These are phyloP conservation scores for Chelonoidis abingdonii DNA, from an alignment of 2,113 vertebrate species.

Conservation along the genomic window DNA sequence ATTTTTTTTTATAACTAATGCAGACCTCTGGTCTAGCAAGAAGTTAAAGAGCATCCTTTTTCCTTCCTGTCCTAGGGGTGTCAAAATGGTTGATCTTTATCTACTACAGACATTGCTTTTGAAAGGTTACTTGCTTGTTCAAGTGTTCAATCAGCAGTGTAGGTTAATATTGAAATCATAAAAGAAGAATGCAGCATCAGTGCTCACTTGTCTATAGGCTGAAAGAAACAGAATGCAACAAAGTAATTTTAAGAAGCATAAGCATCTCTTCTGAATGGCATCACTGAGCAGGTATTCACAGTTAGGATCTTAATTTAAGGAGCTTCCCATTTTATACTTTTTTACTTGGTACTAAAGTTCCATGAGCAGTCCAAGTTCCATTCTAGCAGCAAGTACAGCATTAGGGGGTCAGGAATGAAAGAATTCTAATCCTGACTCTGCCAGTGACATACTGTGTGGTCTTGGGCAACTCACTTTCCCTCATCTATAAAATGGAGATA, in stretches of 20 bases:
- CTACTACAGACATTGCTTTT: neutral
- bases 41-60: neutral
- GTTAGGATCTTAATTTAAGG: neutral
- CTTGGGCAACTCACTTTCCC: neutral
- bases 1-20: neutral
- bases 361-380: neutral
- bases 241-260: neutral
- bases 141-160: neutral
- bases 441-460: neutral
- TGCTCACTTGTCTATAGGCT: neutral
- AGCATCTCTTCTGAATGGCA: neutral
- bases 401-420: neutral
- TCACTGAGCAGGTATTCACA: neutral
- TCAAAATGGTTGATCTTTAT: conserved; percentile 4
- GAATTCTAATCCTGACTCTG: neutral
- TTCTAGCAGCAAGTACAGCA: neutral
- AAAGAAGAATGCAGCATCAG: neutral
- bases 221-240: neutral
- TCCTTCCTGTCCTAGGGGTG: neutral
- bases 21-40: neutral
- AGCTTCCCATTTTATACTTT: neutral
- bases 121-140: neutral
- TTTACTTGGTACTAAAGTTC: neutral
- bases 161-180: neutral
- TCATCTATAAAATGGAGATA: neutral